A percentile compares a stretch with the other conserved stretches of the same genome.
Evolutionary conservation across 2,888 invertebrate genomes (phyloP).

Genomic region (Cancer borealis): DNA sequence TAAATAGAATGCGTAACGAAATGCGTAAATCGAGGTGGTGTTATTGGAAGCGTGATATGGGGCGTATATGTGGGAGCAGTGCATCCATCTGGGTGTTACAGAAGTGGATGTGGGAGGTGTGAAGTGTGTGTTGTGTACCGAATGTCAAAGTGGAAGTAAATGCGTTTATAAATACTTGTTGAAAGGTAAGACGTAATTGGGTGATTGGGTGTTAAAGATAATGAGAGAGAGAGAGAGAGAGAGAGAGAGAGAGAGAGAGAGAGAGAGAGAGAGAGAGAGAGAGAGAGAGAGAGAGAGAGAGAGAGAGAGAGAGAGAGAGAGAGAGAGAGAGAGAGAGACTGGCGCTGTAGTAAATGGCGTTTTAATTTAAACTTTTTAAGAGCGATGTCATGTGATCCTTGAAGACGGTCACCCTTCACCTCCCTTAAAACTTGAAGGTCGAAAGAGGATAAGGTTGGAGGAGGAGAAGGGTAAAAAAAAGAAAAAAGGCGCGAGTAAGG

Average conservation of each 20-base stretch:
- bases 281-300: background rate
- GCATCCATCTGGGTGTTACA: no score
- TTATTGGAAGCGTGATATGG: background rate
- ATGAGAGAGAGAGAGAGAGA: constrained; percentile 2
- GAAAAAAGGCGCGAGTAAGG: background rate
- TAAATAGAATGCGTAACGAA: background rate
- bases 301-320: background rate
- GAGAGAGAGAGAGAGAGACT: background rate
- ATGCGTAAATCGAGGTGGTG: background rate
- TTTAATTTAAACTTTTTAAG: background rate
- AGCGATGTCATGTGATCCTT: background rate
- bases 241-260: constrained; percentile 36
- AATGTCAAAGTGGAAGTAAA: background rate
- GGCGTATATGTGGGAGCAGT: background rate
- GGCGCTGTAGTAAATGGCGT: background rate
- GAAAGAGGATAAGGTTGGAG: background rate
- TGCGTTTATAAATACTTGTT: background rate
- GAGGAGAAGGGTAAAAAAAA: background rate
- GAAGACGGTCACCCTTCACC: background rate
- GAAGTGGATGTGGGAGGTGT: no score
- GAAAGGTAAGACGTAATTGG: background rate
- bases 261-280: background rate
- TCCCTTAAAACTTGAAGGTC: background rate
- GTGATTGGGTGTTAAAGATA: background rate
- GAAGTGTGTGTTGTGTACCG: background rate